Conservation (phyloP, 2,797 vertebrate species). For the Emydoidea blandingii region DNA sequence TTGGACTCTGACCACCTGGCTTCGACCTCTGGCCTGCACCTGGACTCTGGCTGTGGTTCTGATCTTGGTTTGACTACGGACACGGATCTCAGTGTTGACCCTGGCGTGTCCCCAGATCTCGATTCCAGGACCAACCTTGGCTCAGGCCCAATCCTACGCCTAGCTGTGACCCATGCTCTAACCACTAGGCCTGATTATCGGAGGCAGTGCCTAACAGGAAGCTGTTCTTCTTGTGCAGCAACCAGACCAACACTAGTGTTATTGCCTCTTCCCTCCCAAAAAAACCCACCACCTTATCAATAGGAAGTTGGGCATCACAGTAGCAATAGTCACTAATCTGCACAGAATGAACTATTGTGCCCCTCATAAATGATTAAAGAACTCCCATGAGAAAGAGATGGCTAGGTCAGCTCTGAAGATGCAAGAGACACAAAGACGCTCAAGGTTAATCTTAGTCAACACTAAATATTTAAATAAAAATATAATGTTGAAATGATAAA, state of each 20-base stretch:
- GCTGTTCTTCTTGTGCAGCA: not conserved
- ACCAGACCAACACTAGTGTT: not conserved
- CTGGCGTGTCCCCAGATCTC: not conserved
- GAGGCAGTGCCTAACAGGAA: not conserved
- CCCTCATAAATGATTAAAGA: not conserved
- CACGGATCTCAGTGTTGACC: not conserved
- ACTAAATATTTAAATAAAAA: not conserved
- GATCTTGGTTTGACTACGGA: not conserved
- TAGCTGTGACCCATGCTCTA: not conserved
- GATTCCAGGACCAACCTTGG: not conserved
- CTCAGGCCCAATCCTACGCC: not conserved
- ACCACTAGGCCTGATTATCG: not conserved
- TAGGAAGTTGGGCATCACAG: fast-evolving
- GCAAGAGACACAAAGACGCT: not conserved
- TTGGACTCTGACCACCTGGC: too few species aligned
- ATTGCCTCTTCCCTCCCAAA: not conserved
- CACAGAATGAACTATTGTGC: not conserved
- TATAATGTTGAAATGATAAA: not conserved
- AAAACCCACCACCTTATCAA: not conserved
- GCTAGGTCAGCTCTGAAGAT: not conserved
- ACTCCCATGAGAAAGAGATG: not conserved
- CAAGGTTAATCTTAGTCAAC: not conserved
- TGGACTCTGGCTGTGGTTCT: not conserved
- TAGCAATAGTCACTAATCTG: not conserved
- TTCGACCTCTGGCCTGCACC: not conserved